Conservation (phyloP, 2,113 vertebrate genomes). For the Indicator maculatus region DNA sequence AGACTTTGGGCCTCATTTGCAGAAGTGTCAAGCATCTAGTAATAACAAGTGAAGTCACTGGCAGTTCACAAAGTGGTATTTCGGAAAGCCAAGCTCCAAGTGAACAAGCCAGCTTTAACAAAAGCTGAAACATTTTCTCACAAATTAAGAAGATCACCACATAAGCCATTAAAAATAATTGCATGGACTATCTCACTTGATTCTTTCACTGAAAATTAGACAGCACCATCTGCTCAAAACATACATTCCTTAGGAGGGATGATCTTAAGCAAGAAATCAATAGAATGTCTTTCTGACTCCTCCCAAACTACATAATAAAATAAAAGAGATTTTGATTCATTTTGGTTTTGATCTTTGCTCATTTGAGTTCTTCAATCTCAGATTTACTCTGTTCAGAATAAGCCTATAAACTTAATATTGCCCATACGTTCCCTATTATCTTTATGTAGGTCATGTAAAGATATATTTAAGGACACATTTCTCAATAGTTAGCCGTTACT, state of each 20-base stretch:
- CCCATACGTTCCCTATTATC: neutral
- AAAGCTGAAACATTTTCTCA: slow-evolving; percentile 80
- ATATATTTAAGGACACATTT: neutral
- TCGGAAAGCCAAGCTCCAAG: slow-evolving; percentile 15
- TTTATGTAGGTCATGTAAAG: neutral
- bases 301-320: slow-evolving; percentile 73
- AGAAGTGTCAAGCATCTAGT: neutral
- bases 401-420: neutral
- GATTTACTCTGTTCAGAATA: neutral
- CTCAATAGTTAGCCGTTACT: neutral
- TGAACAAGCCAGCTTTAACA: slow-evolving; percentile 70
- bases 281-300: slow-evolving; percentile 76
- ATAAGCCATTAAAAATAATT: slow-evolving; percentile 84
- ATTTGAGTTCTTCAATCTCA: slow-evolving; percentile 60
- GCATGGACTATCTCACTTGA: slow-evolving; percentile 79
- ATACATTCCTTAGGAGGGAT: slow-evolving; percentile 82
- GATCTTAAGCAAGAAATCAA: slow-evolving; percentile 80
- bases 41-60: neutral
- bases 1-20: slow-evolving; percentile 17
- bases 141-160: slow-evolving; percentile 80
- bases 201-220: slow-evolving; percentile 81
- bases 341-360: slow-evolving; percentile 69
- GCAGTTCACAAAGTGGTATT: neutral
- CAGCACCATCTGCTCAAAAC: slow-evolving; percentile 78
- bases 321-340: slow-evolving; percentile 53